Conservation (phyloP, 1,140 invertebrate genomes). For the Pomacea maculata region DNA sequence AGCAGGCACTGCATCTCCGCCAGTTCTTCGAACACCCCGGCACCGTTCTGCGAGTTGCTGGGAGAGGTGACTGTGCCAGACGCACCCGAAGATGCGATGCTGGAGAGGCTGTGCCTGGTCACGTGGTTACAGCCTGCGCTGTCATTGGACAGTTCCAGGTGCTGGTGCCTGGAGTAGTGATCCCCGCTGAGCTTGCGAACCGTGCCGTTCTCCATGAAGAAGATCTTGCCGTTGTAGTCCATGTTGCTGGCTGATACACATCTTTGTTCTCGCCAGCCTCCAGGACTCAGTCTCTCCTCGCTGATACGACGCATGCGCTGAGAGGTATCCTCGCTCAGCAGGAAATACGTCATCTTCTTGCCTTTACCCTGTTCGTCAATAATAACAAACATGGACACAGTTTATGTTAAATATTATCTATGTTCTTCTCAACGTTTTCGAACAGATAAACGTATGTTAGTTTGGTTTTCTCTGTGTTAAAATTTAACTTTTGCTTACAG, state of each 20-base stretch:
- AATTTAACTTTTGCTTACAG: too few species aligned
- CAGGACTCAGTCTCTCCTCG: slow-evolving; percentile 16
- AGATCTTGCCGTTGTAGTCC: slow-evolving; percentile 32
- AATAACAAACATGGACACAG: background rate
- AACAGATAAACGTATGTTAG: too few species aligned
- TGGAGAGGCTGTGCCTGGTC: background rate
- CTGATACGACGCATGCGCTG: slow-evolving; percentile 40
- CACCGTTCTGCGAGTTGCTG: background rate
- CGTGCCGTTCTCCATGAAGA: slow-evolving; percentile 10
- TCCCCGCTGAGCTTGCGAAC: background rate
- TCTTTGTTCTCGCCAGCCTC: slow-evolving; percentile 14
- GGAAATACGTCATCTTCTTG: slow-evolving; percentile 55
- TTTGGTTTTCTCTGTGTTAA: too few species aligned
- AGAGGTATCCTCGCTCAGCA: slow-evolving; percentile 47
- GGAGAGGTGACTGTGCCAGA: slow-evolving; percentile 2
- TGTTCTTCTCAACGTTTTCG: background rate
- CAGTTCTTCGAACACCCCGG: slow-evolving; percentile 1
- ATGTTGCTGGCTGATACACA: slow-evolving; percentile 35
- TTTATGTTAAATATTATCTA: too few species aligned
- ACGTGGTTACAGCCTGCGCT: background rate
- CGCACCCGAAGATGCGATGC: background rate
- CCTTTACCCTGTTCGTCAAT: slow-evolving; percentile 56
- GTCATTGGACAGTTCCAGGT: too few species aligned
- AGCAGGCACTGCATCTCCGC: slow-evolving; percentile 15
- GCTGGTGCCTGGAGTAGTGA: background rate